Evolutionary conservation across 2,888 invertebrate species (phyloP).

Genomic region (Papilio elwesi): DNA sequence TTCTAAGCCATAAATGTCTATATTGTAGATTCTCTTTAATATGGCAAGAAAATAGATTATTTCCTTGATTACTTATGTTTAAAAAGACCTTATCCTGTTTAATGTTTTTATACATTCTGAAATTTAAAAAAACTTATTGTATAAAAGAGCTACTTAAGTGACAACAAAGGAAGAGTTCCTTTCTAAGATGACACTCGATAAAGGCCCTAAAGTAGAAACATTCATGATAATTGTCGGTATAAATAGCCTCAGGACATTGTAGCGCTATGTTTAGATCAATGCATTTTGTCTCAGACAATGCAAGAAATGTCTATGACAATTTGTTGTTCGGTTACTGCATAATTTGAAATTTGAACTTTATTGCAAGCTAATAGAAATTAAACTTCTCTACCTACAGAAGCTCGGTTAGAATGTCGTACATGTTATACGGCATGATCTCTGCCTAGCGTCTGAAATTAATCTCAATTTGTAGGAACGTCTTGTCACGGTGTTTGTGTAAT

Average conservation of each 20-base stretch:
- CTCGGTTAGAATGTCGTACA: conserved; percentile 23
- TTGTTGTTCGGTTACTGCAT: neutral
- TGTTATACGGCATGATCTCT: conserved; percentile 26
- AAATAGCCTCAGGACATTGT: conserved; percentile 68
- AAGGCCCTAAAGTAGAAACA: conserved; percentile 53
- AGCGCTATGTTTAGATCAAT: conserved; percentile 63
- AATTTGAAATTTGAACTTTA: conserved; percentile 6
- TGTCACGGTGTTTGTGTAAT: conserved; percentile 82
- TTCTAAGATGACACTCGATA: conserved; percentile 50
- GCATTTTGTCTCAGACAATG: conserved; percentile 51
- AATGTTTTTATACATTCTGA: conserved; percentile 60
- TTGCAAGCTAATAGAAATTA: neutral
- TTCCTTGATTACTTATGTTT: conserved; percentile 24
- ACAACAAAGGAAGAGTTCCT: conserved; percentile 31
- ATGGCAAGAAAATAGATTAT: neutral
- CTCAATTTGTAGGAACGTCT: conserved; percentile 78
- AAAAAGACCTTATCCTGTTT: conserved; percentile 59
- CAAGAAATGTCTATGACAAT: conserved; percentile 23
- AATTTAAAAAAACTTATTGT: conserved; percentile 47
- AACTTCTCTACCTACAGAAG: neutral
- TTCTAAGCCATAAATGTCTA: neutral
- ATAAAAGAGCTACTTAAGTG: conserved; percentile 23
- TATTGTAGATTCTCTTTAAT: neutral
- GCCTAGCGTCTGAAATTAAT: conserved; percentile 70
- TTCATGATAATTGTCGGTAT: conserved; percentile 53